Conservation (phyloP, 1,140 invertebrate genomes). For the Dendrolimus kikuchii region DNA sequence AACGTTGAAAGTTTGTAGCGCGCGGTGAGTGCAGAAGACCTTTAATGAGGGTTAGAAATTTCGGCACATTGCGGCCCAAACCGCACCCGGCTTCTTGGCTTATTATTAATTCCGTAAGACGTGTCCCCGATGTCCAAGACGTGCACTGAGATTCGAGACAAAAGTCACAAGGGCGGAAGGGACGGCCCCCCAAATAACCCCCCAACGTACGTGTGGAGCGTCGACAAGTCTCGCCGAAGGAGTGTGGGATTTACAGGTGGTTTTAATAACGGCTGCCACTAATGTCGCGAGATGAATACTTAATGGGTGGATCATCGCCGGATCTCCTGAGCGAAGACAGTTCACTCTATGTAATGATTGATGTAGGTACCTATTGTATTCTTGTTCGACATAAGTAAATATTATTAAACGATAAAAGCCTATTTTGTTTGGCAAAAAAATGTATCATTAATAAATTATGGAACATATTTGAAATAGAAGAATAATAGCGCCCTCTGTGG, state of each 20-base stretch:
- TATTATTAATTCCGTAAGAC: conserved; percentile 72
- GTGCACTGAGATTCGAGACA: conserved; percentile 68
- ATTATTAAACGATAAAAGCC: no score
- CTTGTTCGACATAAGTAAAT: no score
- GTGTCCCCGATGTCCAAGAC: conserved; percentile 70
- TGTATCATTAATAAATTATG: no score
- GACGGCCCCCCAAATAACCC: conserved; percentile 20
- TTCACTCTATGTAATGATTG: conserved; percentile 12
- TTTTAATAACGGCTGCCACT: conserved; percentile 65
- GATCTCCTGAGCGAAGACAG: conserved; percentile 16
- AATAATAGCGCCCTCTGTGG: no score
- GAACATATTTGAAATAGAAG: no score
- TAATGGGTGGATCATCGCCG: conserved; percentile 59
- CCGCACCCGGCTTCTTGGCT: conserved; percentile 66
- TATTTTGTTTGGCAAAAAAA: no score
- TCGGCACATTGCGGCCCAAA: conserved; percentile 63
- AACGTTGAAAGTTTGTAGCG: conserved; percentile 56
- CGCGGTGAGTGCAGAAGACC: conserved; percentile 63
- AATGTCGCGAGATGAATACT: conserved; percentile 68
- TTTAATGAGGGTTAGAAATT: conserved; percentile 69
- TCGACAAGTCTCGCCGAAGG: conserved; percentile 41
- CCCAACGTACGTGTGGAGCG: conserved; percentile 47
- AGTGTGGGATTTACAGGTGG: conserved; percentile 67
- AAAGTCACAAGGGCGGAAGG: conserved; percentile 60
- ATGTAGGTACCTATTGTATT: no score